phyloP scores from a whole-genome alignment of 2,113 vertebrate species.

The Anthoscopus minutus region DNA sequence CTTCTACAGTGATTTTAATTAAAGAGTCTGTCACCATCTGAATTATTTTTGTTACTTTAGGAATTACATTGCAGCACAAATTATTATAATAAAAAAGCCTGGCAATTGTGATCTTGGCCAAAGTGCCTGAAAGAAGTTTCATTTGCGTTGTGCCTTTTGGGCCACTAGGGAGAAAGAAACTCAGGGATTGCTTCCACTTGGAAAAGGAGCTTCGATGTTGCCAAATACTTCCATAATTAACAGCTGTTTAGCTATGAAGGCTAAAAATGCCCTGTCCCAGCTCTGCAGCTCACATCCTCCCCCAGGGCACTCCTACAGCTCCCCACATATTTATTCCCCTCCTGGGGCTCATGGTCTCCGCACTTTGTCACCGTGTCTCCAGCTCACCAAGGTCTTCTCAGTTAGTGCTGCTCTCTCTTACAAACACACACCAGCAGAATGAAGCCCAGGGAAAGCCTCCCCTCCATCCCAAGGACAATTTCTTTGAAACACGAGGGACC shows the following conservation, averaged over 20 bases:
- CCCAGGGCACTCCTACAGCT: background rate
- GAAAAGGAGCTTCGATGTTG: background rate
- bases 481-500: background rate
- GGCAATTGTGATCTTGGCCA: background rate
- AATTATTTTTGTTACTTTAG: constrained; percentile 42
- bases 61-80: constrained; percentile 19
- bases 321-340: background rate
- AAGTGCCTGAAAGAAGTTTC: background rate
- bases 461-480: rapidly evolving
- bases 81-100: background rate
- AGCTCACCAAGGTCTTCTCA: background rate
- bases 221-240: background rate
- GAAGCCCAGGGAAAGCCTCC: background rate
- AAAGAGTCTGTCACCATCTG: constrained; percentile 10
- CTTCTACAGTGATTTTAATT: background rate
- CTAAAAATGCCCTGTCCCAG: background rate
- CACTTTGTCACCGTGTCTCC: background rate
- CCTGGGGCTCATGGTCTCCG: background rate
- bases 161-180: background rate
- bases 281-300: background rate
- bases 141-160: background rate
- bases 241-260: background rate
- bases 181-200: background rate
- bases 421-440: background rate
- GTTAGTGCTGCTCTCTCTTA: background rate